A percentile compares a stretch with the other conserved stretches of the same genome.
These are phyloP conservation scores for Bolinopsis microptera DNA, from an alignment of 37 sponge, comb jelly and placozoan species.

Conservation along the genomic window DNA sequence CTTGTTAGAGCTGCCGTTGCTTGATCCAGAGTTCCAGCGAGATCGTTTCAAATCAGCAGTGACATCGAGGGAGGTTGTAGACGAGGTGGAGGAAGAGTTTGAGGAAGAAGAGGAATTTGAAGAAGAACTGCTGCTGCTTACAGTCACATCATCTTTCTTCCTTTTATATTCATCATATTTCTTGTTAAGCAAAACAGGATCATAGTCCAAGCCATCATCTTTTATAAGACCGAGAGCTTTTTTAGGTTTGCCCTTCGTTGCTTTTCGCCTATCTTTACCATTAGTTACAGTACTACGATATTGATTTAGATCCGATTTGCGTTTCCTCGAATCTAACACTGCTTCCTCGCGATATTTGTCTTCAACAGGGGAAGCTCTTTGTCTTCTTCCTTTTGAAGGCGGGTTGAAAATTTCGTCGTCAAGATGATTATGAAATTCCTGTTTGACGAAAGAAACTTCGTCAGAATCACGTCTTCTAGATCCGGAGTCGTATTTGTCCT, in stretches of 20 bases:
- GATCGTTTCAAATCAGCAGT: background rate
- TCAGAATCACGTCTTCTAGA: background rate
- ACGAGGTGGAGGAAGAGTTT: background rate
- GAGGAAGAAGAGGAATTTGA: background rate
- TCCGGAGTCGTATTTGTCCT: background rate
- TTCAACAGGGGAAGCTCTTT: background rate
- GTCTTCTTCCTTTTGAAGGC: background rate
- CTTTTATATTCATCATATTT: background rate
- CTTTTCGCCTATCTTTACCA: background rate
- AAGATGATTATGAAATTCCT: background rate
- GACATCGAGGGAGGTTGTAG: background rate
- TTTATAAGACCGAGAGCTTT: background rate
- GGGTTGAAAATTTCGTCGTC: background rate
- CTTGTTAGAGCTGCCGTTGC: background rate
- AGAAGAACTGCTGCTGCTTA: background rate
- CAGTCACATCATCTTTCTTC: background rate
- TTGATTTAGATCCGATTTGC: background rate
- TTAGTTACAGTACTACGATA: background rate
- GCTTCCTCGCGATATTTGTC: background rate
- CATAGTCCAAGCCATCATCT: background rate
- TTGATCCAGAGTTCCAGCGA: background rate
- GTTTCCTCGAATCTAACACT: background rate
- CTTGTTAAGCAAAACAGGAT: background rate
- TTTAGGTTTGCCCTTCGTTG: background rate
- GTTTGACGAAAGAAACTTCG: background rate